phyloP scores from a whole-genome alignment of 2,888 invertebrate species.

The Hydrotaea diabolus region DNA sequence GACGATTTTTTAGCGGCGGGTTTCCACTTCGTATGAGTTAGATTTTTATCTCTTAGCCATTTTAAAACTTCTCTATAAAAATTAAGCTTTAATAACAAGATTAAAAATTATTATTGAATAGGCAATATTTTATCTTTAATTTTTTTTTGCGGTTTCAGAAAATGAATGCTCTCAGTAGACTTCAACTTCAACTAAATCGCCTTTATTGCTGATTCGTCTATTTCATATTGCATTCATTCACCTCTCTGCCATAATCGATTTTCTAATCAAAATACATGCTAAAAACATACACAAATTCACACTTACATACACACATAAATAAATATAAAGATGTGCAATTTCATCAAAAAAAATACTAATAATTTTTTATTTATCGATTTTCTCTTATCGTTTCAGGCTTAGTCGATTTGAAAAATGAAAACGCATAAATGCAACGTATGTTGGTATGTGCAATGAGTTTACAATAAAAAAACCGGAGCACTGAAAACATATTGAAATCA shows the following conservation, averaged over 20 bases:
- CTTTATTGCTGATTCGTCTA: no score
- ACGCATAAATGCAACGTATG: no score
- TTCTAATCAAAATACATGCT: conserved; percentile 31
- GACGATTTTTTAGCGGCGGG: no score
- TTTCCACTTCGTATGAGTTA: no score
- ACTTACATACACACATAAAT: neutral
- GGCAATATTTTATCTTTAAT: no score
- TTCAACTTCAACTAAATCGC: no score
- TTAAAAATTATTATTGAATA: no score
- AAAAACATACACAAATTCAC: neutral
- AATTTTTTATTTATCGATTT: neutral
- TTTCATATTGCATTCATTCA: neutral
- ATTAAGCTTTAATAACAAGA: no score
- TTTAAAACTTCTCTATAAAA: no score
- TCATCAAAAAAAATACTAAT: conserved; percentile 11
- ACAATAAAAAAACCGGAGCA: conserved; percentile 12
- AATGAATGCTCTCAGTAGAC: no score
- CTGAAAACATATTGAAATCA: neutral
- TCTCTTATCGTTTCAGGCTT: conserved; percentile 3
- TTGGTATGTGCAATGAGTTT: neutral
- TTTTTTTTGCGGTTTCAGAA: no score
- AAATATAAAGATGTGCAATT: neutral
- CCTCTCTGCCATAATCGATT: neutral
- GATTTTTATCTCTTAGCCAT: no score
- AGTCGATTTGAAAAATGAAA: neutral